Evolutionary conservation across 2,113 vertebrate species (phyloP).

Genomic region (Tupaia tana): DNA sequence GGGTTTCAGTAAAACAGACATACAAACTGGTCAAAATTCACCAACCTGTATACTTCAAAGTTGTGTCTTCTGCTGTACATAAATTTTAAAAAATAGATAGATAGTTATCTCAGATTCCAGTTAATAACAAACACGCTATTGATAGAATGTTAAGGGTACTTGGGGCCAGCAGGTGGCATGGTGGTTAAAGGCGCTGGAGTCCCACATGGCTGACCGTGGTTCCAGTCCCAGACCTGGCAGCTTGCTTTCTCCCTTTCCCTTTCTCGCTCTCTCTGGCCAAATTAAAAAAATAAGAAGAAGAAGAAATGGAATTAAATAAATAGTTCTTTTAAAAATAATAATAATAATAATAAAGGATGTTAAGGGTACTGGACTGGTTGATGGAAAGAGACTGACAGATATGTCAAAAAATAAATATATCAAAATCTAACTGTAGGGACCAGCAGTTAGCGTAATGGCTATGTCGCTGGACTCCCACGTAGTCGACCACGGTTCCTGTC

Average conservation of each 20-base stretch:
- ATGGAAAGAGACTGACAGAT: background rate
- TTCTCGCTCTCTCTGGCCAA: too few species aligned
- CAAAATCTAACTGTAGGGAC: background rate
- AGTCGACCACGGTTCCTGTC: too few species aligned
- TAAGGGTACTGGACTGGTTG: background rate
- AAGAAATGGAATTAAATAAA: too few species aligned
- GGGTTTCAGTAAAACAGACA: background rate
- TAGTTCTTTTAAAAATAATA: too few species aligned
- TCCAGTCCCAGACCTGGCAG: too few species aligned
- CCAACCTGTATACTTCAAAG: background rate
- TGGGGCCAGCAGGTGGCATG: too few species aligned
- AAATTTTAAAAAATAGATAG: constrained; percentile 19
- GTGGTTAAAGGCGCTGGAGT: too few species aligned
- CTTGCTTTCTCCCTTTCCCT: too few species aligned
- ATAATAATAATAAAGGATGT: background rate
- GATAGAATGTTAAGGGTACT: background rate
- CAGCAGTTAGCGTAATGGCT: too few species aligned
- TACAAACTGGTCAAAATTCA: background rate
- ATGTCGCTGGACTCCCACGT: too few species aligned
- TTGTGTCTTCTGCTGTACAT: background rate
- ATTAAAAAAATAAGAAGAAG: too few species aligned
- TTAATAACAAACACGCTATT: background rate
- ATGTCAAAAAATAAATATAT: background rate
- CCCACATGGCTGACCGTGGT: too few species aligned
- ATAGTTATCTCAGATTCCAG: background rate